A percentile compares a stretch with the other conserved stretches of the same genome.
Evolutionary conservation across 2,888 invertebrate genomes (phyloP).

Genomic region (Chrysolina oricalcia): DNA sequence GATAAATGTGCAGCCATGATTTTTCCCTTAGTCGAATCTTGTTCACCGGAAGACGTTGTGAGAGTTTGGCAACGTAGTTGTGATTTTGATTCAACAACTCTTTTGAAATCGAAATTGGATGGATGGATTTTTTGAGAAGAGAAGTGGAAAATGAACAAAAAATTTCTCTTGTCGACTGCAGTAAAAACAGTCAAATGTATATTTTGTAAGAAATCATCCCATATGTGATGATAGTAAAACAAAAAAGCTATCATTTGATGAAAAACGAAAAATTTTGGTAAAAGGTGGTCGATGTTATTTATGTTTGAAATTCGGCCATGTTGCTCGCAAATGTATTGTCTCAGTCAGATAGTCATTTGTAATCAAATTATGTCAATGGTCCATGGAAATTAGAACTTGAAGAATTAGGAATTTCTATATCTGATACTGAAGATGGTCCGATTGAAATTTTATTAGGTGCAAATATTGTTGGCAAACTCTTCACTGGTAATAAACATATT

Average conservation of each 20-base stretch:
- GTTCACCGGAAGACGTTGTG: not conserved
- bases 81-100: conserved; percentile 13
- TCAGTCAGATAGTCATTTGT: not conserved
- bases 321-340: no score
- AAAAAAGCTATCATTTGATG: no score
- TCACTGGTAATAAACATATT: no score
- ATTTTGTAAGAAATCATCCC: no score
- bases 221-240: no score
- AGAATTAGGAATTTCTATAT: conserved; percentile 5
- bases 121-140: conserved; percentile 6
- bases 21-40: no score
- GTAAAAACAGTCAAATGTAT: not conserved
- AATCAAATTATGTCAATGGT: not conserved
- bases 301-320: conserved; percentile 22
- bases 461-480: no score
- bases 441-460: no score
- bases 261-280: conserved; percentile 13
- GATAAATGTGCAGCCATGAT: no score
- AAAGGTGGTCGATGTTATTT: conserved; percentile 2
- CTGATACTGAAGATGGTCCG: conserved; percentile 21
- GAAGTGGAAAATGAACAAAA: not conserved
- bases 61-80: conserved; percentile 5
- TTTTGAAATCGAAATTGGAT: conserved; percentile 10
- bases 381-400: conserved; percentile 5
- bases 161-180: not conserved